Evolutionary conservation across 2,113 vertebrate species (phyloP).

Genomic region (Oxygymnocypris stewartii): DNA sequence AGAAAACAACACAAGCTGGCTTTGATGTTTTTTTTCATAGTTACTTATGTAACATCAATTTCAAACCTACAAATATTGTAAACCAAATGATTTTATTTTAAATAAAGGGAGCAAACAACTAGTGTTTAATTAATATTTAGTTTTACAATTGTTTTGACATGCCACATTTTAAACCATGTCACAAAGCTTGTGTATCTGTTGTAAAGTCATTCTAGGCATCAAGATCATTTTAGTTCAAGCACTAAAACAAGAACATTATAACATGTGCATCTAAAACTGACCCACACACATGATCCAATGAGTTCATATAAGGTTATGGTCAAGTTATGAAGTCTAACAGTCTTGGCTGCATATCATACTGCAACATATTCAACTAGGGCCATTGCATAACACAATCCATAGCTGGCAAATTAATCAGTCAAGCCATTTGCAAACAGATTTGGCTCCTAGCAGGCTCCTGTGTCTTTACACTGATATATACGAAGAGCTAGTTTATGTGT

Average conservation of each 20-base stretch:
- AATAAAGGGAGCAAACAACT: neutral
- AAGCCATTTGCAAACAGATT: neutral
- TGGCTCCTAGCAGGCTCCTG: neutral
- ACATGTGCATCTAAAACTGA: neutral
- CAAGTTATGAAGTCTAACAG: neutral
- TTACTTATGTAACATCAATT: too few relatives aligned
- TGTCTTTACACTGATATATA: neutral
- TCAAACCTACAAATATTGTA: neutral
- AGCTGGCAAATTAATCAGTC: neutral
- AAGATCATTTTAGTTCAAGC: neutral
- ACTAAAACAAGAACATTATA: neutral
- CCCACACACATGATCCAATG: neutral
- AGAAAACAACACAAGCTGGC: neutral
- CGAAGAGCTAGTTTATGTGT: neutral
- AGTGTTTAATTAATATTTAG: neutral
- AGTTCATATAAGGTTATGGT: neutral
- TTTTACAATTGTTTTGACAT: neutral
- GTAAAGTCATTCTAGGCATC: slow-evolving; percentile 2
- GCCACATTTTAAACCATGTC: neutral
- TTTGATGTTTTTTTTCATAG: neutral
- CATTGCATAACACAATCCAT: neutral
- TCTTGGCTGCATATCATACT: neutral
- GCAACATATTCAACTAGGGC: neutral
- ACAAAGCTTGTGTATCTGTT: neutral
- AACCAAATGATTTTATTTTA: neutral